phyloP scores from a whole-genome alignment of 2,113 vertebrate genomes.

The Centropus bengalensis region DNA sequence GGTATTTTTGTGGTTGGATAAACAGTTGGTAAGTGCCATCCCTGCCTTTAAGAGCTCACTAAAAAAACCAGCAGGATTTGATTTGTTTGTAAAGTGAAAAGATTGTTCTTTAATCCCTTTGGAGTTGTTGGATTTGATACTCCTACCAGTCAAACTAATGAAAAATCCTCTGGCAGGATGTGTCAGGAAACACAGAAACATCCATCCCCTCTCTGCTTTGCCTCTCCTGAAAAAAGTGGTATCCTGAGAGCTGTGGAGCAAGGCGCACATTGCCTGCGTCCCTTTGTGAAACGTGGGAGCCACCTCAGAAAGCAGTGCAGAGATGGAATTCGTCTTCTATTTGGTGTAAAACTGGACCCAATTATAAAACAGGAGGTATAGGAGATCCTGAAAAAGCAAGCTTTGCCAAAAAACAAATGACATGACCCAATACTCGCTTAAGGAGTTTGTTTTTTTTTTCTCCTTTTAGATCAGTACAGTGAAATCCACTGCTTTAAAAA shows the following conservation, averaged over 20 bases:
- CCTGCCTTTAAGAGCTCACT: constrained; percentile 25
- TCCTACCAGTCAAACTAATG: constrained; percentile 43
- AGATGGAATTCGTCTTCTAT: background rate
- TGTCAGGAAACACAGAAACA: background rate
- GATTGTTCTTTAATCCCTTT: constrained; percentile 48
- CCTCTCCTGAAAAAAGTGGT: background rate
- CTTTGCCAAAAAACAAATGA: background rate
- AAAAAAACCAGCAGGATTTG: constrained; percentile 17
- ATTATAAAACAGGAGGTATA: background rate
- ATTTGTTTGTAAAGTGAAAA: constrained; percentile 5
- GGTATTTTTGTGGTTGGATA: background rate
- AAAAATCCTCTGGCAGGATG: constrained; percentile 33
- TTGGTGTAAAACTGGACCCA: background rate
- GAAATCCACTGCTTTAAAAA: background rate
- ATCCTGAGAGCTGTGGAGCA: background rate
- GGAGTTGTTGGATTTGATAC: constrained; percentile 33
- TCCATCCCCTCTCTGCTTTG: rapidly evolving
- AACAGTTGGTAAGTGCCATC: constrained; percentile 21
- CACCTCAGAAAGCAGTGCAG: background rate
- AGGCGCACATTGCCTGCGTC: background rate
- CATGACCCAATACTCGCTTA: background rate
- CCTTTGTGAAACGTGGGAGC: background rate
- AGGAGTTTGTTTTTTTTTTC: background rate
- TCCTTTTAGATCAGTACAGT: background rate
- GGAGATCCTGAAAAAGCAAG: background rate